These are phyloP conservation scores for Dreissena rostriformis DNA, from an alignment of 1,140 invertebrate species.

Conservation along the genomic window DNA sequence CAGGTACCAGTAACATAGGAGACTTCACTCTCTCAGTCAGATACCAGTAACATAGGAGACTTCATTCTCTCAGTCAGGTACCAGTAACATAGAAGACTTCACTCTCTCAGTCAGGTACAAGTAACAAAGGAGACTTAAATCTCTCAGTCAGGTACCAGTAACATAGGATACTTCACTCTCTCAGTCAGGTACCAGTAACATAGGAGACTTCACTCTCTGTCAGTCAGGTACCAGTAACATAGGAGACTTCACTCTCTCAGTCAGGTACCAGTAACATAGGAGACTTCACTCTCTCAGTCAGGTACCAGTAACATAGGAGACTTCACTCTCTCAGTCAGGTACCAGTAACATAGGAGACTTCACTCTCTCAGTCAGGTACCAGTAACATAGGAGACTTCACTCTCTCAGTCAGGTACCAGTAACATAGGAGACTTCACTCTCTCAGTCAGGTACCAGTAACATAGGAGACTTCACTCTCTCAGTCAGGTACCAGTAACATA, in stretches of 20 bases:
- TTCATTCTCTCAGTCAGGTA: neutral
- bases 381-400: neutral
- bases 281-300: neutral
- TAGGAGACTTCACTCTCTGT: no score
- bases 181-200: neutral
- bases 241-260: neutral
- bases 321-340: neutral
- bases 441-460: neutral
- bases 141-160: neutral
- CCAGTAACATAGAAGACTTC: neutral
- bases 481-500: slow-evolving; percentile 86
- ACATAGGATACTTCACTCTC: neutral
- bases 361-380: neutral
- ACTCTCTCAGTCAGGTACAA: neutral
- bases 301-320: neutral
- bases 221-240: no score
- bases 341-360: neutral
- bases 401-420: neutral
- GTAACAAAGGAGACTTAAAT: neutral
- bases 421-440: neutral
- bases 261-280: neutral
- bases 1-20: no score
- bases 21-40: no score
- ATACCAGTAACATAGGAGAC: neutral
- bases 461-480: neutral